Evolutionary conservation across 2,113 vertebrate species (phyloP).

Genomic region (Nicator chloris): DNA sequence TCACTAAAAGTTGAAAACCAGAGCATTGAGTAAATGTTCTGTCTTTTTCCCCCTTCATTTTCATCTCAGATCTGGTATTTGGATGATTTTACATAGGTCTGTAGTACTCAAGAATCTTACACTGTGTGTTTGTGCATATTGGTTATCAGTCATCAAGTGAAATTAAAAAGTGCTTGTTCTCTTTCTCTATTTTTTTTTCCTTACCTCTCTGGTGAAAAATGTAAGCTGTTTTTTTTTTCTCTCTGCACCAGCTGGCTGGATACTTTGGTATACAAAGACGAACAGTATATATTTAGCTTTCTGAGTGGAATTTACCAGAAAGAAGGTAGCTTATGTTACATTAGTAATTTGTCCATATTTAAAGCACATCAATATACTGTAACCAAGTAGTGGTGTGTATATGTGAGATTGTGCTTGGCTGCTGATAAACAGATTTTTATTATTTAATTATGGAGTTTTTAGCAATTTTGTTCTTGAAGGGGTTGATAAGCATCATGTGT

Average conservation of each 20-base stretch:
- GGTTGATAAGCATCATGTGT: background rate
- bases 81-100: background rate
- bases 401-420: background rate
- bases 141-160: conserved; percentile 11
- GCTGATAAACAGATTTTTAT: background rate
- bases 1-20: conserved; percentile 33
- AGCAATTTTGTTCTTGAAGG: background rate
- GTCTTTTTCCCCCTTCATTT: background rate
- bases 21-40: background rate
- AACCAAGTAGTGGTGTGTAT: background rate
- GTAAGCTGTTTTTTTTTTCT: background rate
- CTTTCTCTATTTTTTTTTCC: background rate
- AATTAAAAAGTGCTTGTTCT: conserved; percentile 14
- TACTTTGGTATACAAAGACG: background rate
- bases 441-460: background rate
- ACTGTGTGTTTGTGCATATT: background rate
- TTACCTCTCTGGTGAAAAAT: background rate
- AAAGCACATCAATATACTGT: background rate
- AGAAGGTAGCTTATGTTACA: background rate
- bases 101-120: background rate
- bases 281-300: background rate
- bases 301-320: background rate
- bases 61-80: background rate
- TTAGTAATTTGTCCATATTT: background rate
- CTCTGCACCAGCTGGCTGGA: background rate